A percentile compares a stretch with the other conserved stretches of the same genome.
phyloP scores from a whole-genome alignment of 2,113 vertebrate genomes.

The Sebastes fasciatus region DNA sequence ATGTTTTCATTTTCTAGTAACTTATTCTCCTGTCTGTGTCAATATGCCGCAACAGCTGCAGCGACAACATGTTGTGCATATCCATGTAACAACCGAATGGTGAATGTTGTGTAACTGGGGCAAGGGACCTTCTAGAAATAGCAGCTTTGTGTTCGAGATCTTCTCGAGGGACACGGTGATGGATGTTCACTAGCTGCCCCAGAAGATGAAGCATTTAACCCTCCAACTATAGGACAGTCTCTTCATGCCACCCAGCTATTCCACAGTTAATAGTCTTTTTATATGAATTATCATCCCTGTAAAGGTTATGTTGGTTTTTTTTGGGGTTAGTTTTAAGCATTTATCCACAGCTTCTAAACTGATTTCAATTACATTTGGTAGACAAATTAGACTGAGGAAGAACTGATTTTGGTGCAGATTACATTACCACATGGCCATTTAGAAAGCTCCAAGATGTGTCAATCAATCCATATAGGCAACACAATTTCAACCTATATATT shows the following conservation, averaged over 20 bases:
- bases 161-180: background rate
- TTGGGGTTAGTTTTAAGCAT: no score
- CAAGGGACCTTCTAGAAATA: background rate
- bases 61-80: background rate
- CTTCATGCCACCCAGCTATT: background rate
- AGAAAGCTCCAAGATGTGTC: background rate
- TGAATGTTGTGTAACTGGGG: background rate
- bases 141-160: background rate
- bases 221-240: background rate
- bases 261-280: background rate
- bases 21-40: conserved; percentile 10
- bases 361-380: background rate
- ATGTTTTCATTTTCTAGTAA: background rate
- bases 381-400: background rate
- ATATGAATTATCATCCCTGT: background rate
- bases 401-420: background rate
- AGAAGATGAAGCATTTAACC: background rate
- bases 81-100: background rate
- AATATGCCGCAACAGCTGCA: conserved; percentile 28
- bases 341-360: no score
- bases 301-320: no score
- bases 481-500: background rate
- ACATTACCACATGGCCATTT: background rate
- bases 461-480: background rate
- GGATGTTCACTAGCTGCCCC: background rate